Conservation (phyloP, 2,888 invertebrate species). For the Anoplius nigerrimus region DNA sequence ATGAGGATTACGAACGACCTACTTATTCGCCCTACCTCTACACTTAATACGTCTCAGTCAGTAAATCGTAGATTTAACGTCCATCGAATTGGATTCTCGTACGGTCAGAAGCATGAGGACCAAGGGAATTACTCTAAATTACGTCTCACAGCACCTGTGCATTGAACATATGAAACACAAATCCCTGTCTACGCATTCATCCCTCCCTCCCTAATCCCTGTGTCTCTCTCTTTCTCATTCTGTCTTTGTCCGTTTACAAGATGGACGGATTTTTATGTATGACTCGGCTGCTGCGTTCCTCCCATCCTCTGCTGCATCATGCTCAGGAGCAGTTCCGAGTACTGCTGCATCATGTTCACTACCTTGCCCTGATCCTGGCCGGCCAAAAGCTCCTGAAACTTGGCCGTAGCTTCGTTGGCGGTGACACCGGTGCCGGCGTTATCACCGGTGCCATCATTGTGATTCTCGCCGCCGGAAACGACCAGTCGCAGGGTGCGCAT, state of each 20-base stretch:
- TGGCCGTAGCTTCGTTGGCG: conserved; percentile 76
- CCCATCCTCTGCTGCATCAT: conserved; percentile 80
- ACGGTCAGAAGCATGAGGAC: no score
- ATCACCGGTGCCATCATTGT: conserved; percentile 42
- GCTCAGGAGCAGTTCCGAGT: conserved; percentile 78
- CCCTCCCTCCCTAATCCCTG: conserved; percentile 4
- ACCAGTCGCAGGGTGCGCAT: conserved; percentile 73
- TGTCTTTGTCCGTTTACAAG: conserved; percentile 1
- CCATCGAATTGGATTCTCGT: neutral
- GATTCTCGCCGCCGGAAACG: conserved; percentile 59
- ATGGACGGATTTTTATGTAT: conserved; percentile 64
- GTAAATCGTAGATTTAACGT: neutral
- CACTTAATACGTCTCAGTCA: no score
- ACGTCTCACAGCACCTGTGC: no score
- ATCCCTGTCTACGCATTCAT: no score
- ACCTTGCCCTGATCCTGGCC: conserved; percentile 76
- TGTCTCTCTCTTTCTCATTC: conserved; percentile 7
- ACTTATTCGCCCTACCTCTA: no score
- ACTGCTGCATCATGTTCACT: conserved; percentile 80
- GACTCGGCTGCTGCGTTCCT: conserved; percentile 66
- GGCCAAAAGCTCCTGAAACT: conserved; percentile 76
- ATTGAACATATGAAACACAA: no score
- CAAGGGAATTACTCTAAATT: no score
- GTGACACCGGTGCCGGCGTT: conserved; percentile 50
- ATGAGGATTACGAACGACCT: conserved; percentile 9